Conservation (phyloP, 2,888 invertebrate genomes). For the Tanypteryx hageni region DNA sequence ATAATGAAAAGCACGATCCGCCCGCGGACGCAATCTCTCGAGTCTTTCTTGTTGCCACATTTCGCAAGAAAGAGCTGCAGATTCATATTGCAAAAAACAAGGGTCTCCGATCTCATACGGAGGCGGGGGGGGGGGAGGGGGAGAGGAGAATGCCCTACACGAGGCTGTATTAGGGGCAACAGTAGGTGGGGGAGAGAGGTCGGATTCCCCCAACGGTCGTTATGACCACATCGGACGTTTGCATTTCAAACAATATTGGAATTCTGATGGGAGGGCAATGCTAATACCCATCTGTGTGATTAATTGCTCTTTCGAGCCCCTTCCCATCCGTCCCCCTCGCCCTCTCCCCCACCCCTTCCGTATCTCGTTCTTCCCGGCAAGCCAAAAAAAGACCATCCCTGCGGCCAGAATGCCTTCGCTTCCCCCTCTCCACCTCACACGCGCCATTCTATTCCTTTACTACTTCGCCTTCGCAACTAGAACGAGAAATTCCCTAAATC, state of each 20-base stretch:
- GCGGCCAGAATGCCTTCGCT: not conserved
- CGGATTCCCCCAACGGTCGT: not conserved
- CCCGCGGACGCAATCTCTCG: no score
- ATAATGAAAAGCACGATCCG: no score
- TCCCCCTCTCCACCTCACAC: not conserved
- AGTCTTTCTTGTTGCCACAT: no score
- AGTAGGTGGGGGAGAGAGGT: not conserved
- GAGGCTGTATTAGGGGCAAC: not conserved
- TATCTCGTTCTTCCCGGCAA: not conserved
- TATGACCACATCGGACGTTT: conserved; percentile 41
- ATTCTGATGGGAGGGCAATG: conserved; percentile 37
- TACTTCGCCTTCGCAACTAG: not conserved
- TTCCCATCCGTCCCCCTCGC: not conserved
- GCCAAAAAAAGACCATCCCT: not conserved
- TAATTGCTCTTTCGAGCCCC: conserved; percentile 21
- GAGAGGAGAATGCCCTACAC: no score
- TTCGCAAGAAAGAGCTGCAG: not conserved
- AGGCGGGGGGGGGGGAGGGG: not conserved
- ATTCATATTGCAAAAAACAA: not conserved
- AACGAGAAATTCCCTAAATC: not conserved
- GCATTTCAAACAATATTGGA: conserved; percentile 61
- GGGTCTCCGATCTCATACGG: not conserved
- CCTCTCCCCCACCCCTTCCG: not conserved
- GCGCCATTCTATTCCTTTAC: not conserved
- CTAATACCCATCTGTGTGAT: not conserved